Evolutionary conservation across 2,113 vertebrate genomes (phyloP), one percentile per base, ranked within the genome.

Genomic region (Spheniscus mendiculus): DNA sequence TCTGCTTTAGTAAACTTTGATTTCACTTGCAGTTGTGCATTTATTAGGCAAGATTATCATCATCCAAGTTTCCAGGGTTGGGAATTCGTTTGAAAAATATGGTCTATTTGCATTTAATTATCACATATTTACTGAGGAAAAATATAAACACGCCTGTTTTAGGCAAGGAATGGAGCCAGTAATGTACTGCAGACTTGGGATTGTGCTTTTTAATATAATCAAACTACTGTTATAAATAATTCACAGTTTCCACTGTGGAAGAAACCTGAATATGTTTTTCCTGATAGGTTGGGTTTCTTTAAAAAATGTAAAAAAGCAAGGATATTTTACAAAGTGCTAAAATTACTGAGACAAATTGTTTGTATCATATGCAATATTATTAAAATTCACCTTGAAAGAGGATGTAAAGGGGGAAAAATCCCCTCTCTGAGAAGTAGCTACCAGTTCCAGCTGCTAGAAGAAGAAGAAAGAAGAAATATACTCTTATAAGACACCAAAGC

Each of bases 11-110:
- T 87, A 97, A 81, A 90, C 69, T 83, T 79, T 83, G 74, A 88
- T 96, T 89, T 79, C 90, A 92, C 94, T 95, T 97, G 91, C 94
- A 93, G 95, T 91, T 93, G 73, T 83, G 95, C 97, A 96, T 97
- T 98, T 97, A 97, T 97, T 97, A 97, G 94, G 95, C 93, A 97
- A 97, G 91, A 94, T 97, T 96, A 97, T 97, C 94, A 94, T 97
- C 96, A 95, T 95, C 96, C 90, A 97, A 97, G 92, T 95, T 97
- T 97, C 89, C 82, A 97, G 90, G 92, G 92, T 93, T 97, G 93
- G 89, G 93, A 97, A 96, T 96, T 97, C 71, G 11, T 96, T 85
- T 96, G 97, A 95, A 87, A 95, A 97, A 95, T 89, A 97, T 96
- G 92, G 90, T 95, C 92, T 97, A 95, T 97, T 97, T 95, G 95